Evolutionary conservation across 1,140 invertebrate genomes (phyloP).

Genomic region (Ericerus pela): DNA sequence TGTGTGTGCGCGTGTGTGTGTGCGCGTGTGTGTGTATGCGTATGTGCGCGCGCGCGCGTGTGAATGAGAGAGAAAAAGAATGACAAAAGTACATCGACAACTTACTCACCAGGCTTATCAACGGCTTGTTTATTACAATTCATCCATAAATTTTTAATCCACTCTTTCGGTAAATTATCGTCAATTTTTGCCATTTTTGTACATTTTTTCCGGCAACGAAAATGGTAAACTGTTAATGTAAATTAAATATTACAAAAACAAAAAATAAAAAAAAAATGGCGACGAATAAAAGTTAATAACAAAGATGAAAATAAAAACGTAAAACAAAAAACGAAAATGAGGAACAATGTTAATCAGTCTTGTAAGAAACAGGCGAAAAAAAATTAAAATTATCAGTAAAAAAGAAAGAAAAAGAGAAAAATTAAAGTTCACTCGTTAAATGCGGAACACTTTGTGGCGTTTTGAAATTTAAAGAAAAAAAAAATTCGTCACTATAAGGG

Average conservation of each 20-base stretch:
- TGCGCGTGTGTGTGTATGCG: too few relatives aligned
- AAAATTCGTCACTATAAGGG: too few relatives aligned
- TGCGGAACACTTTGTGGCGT: too few relatives aligned
- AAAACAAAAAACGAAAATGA: not conserved
- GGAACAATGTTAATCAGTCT: not conserved
- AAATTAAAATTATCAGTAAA: too few relatives aligned
- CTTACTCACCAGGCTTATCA: not conserved
- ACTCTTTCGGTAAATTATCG: conserved; percentile 26
- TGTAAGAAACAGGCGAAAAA: too few relatives aligned
- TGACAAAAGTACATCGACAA: not conserved
- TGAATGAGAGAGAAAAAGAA: conserved; percentile 13
- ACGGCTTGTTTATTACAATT: too few relatives aligned
- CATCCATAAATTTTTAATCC: conserved; percentile 28
- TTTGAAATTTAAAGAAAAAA: too few relatives aligned
- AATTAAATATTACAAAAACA: not conserved
- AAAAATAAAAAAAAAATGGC: conserved; percentile 1
- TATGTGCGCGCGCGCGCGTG: conserved; percentile 1
- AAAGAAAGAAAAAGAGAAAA: too few relatives aligned
- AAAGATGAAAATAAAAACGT: not conserved
- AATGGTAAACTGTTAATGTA: not conserved
- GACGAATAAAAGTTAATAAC: not conserved
- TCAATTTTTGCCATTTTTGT: conserved; percentile 23
- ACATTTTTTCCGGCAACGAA: not conserved
- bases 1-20: too few relatives aligned
- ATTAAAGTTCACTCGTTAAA: too few relatives aligned